A percentile compares a stretch with the other conserved stretches of the same genome.
Evolutionary conservation across 2,113 vertebrate species (phyloP).

Genomic region (Indicator indicator): DNA sequence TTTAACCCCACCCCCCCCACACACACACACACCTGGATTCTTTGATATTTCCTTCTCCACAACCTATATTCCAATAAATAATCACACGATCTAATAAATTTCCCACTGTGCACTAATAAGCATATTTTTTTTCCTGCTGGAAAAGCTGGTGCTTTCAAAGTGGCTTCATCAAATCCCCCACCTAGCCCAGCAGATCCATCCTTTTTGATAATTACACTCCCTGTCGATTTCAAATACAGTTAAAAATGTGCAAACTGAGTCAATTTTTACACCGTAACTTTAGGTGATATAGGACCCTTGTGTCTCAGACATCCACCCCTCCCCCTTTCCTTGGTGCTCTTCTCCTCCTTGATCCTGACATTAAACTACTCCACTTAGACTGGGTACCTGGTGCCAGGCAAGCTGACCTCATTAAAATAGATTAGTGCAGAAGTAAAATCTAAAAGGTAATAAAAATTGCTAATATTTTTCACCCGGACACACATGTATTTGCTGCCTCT

Average conservation of each 20-base stretch:
- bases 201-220: slow-evolving; percentile 58
- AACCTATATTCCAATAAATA: slow-evolving; percentile 43
- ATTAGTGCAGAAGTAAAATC: slow-evolving; percentile 64
- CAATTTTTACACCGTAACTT: slow-evolving; percentile 62
- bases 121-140: background rate
- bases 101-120: slow-evolving; percentile 25
- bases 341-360: slow-evolving; percentile 43
- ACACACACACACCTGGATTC: too few relatives aligned
- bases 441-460: slow-evolving; percentile 69
- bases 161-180: slow-evolving; percentile 30
- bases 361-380: slow-evolving; percentile 61
- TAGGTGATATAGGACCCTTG: slow-evolving; percentile 44
- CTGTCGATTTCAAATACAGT: slow-evolving; percentile 67
- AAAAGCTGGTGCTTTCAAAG: background rate
- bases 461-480: slow-evolving; percentile 54
- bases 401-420: slow-evolving; percentile 71
- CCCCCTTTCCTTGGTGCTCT: background rate
- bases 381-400: slow-evolving; percentile 54
- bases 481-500: background rate
- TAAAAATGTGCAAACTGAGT: slow-evolving; percentile 67
- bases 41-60: background rate
- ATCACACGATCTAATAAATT: slow-evolving; percentile 23
- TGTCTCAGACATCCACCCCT: background rate
- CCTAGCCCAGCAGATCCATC: slow-evolving; percentile 51
- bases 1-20: too few relatives aligned